phyloP scores from a whole-genome alignment of 2,113 vertebrate genomes.

The Heterotilapia buettikoferi region DNA sequence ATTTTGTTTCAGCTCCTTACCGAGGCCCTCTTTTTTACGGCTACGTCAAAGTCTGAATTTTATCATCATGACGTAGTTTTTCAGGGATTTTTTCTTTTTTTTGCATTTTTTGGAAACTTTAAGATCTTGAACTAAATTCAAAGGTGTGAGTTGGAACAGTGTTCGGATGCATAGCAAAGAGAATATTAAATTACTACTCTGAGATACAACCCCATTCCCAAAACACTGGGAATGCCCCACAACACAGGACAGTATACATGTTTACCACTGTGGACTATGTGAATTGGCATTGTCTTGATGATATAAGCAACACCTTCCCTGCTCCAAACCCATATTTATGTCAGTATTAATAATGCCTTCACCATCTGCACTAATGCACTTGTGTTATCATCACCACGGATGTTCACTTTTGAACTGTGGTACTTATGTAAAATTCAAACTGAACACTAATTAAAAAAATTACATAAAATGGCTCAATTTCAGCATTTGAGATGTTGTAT shows the following conservation, averaged over 20 bases:
- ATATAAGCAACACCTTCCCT: not conserved
- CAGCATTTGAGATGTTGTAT: not conserved
- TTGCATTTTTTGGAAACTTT: not conserved
- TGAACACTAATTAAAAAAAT: not conserved
- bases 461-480: not conserved
- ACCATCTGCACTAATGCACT: not conserved
- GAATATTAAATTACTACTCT: not conserved
- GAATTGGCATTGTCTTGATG: not conserved
- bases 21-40: not conserved
- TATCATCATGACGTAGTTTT: not conserved
- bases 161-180: not conserved
- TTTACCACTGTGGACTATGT: not conserved
- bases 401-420: not conserved
- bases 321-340: not conserved
- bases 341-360: not conserved
- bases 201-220: not conserved
- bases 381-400: not conserved
- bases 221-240: not conserved
- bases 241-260: not conserved
- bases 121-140: not conserved
- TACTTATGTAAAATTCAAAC: not conserved
- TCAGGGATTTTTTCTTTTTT: not conserved
- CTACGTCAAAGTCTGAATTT: not conserved
- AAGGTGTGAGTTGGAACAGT: not conserved
- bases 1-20: not conserved